Evolutionary conservation across 2,888 invertebrate genomes (phyloP), one percentile per base, ranked within the genome.

Genomic region (Apamea crenata): DNA sequence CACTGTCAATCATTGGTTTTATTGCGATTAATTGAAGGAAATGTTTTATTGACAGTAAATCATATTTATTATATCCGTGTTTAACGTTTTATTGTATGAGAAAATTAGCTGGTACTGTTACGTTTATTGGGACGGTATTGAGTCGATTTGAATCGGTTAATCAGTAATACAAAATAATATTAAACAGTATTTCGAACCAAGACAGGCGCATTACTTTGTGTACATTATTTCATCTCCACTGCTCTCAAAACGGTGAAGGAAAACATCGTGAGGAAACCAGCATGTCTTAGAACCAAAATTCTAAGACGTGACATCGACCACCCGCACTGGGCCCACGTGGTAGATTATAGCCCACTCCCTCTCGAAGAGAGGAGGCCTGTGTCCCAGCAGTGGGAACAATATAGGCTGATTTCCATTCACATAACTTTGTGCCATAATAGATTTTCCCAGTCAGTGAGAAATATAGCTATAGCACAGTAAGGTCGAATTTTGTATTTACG

Each of bases 1-100:
- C 80, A 80, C 40, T 77, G 86, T 78, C 84, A 83, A 80, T 89
- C 86, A 83, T 47, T 14, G 0, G 63, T 44, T 81, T 75, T 68
- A 87, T 81, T 77, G 21, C 74, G 68, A 68, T 59, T 86, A 83
- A 85, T 85, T 81, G 56, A 66, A 77, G 69, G 50, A 68, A 66
- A 80, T 82, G 36, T 68, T 81, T 74, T 78, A 85, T 81, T 78
- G 61, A 47, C 47, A 47, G 29, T 80, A 77, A 70, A 83, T 74
- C 56, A 72, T 77, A 66, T 82, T 69, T n/a, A 72, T 75, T 83
- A 77, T 61, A 40, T 79, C 74, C 53, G 69, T 21, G 61, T 77
- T 56, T 75, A 40, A 56, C 50, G 44, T 83, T 77, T 86, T 72
- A 80, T 80, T 69, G 32, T 36, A 59, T 36, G 32, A 72, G 68